Evolutionary conservation across 2,113 vertebrate species (phyloP).

Genomic region (Limanda limanda): DNA sequence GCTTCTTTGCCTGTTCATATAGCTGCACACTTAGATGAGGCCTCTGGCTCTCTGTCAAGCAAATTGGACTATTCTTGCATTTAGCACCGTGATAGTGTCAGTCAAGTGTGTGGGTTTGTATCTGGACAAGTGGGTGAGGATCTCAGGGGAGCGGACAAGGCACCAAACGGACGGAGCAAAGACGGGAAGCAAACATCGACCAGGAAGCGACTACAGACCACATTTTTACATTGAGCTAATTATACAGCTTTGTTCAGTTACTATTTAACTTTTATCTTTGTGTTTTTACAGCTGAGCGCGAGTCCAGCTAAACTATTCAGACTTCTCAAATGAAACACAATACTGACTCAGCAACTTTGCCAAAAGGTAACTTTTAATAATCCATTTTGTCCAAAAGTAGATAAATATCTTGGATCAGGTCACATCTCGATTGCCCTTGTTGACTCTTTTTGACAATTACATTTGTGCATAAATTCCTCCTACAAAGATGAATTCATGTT

Average conservation of each 20-base stretch:
- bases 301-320: background rate
- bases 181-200: background rate
- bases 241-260: background rate
- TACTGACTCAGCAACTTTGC: background rate
- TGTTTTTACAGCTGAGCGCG: background rate
- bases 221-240: background rate
- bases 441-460: background rate
- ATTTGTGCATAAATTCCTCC: background rate
- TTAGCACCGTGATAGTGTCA: slow-evolving; percentile 67
- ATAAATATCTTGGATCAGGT: background rate
- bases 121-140: slow-evolving; percentile 45
- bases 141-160: slow-evolving; percentile 1
- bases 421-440: background rate
- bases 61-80: slow-evolving; percentile 78
- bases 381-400: slow-evolving; percentile 6
- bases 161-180: slow-evolving; percentile 9
- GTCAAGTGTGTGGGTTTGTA: slow-evolving; percentile 65
- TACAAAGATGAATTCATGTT: background rate
- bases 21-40: slow-evolving; percentile 63
- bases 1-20: slow-evolving; percentile 52
- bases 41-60: slow-evolving; percentile 71
- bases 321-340: background rate
- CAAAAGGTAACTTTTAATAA: background rate
- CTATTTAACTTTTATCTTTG: background rate
- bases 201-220: background rate